phyloP scores from a whole-genome alignment of 2,113 vertebrate species.

The Micronisus gabar region DNA sequence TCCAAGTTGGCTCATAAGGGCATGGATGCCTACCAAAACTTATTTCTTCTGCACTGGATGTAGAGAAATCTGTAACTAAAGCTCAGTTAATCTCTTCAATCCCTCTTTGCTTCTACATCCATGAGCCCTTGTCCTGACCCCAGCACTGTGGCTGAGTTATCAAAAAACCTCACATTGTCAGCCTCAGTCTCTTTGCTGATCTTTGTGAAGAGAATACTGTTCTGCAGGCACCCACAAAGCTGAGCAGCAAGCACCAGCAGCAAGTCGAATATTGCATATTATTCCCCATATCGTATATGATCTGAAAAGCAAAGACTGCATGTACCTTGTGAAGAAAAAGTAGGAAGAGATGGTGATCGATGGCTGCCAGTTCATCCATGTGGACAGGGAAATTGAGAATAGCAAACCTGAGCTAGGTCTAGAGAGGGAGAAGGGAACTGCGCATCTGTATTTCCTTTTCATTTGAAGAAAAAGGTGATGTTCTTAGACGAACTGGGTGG shows the following conservation, averaged over 20 bases:
- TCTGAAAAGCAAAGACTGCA: not conserved
- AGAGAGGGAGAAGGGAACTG: not conserved
- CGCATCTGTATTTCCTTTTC: not conserved
- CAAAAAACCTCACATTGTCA: not conserved
- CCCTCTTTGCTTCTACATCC: not conserved
- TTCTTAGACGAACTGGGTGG: not conserved
- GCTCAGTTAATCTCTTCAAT: not conserved
- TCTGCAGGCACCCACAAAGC: not conserved
- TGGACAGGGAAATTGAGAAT: not conserved
- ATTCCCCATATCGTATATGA: not conserved
- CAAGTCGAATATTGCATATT: not conserved
- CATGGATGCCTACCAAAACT: not conserved
- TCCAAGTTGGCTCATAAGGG: not conserved
- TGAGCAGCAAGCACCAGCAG: not conserved
- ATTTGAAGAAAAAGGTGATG: not conserved
- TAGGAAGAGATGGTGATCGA: not conserved
- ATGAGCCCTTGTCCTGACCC: not conserved
- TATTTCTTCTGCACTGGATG: not conserved
- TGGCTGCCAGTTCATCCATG: not conserved
- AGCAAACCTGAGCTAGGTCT: not conserved
- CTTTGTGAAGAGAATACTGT: not conserved
- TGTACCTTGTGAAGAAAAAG: not conserved
- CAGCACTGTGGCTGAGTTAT: not conserved
- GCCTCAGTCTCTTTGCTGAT: not conserved
- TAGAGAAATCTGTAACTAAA: not conserved